Evolutionary conservation across 2,113 vertebrate species (phyloP).

Genomic region (Anguilla rostrata): DNA sequence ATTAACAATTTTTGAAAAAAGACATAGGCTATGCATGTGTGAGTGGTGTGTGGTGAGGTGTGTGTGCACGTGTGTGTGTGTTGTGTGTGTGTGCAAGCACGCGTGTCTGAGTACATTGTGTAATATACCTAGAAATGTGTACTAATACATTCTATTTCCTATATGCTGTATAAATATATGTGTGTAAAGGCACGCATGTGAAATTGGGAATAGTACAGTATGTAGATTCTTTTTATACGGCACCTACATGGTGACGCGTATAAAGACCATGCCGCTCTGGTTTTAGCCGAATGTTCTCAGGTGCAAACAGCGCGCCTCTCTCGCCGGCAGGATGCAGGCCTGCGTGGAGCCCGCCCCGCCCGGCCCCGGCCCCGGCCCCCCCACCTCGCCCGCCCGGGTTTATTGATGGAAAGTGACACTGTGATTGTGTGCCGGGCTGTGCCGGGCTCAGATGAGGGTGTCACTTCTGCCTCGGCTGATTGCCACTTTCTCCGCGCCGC

Average conservation of each 20-base stretch:
- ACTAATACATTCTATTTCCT: not conserved
- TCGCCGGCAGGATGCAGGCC: conserved; percentile 8
- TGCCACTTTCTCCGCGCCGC: conserved; percentile 65
- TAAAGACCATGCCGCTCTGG: not conserved
- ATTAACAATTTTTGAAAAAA: not conserved
- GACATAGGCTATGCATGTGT: not conserved
- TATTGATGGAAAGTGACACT: conserved; percentile 69
- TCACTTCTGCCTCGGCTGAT: conserved; percentile 71
- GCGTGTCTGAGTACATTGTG: not conserved
- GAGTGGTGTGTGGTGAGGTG: no score
- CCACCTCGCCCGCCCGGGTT: conserved; percentile 32
- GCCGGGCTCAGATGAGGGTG: conserved; percentile 72
- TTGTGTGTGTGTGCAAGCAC: no score
- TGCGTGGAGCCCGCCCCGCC: conserved; percentile 36
- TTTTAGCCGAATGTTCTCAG: not conserved
- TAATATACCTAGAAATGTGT: not conserved
- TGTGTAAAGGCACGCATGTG: not conserved
- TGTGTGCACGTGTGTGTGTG: not conserved
- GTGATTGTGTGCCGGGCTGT: conserved; percentile 59
- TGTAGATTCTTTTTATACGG: not conserved
- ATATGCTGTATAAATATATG: not conserved
- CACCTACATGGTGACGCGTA: not conserved
- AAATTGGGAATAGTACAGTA: conserved; percentile 2
- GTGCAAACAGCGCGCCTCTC: not conserved
- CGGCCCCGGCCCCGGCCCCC: conserved; percentile 31